Base-by-base conservation (phyloP, 1,140 invertebrate species). In the Tetramorium alpestre region DNA sequence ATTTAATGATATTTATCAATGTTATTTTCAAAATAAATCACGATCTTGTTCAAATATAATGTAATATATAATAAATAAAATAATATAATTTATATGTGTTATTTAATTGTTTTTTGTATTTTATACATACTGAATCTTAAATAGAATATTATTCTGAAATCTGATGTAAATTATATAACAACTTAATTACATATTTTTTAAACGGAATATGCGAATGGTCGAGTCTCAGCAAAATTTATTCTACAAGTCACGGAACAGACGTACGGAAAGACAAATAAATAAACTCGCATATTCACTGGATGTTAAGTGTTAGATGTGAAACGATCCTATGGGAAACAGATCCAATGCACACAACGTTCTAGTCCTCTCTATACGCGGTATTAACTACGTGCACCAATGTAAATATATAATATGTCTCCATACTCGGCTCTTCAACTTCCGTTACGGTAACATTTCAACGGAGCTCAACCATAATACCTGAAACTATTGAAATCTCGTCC, bases 401-500 rank as follows among this genome's bases (percentile, higher is more conserved):
- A 73, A 84, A 84, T 84, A 84, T 75, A 56, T 60, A 84, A 84
- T 49, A 41, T 47, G 54, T 60, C 69, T 60, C 69, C 38, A 38
- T 22, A 22, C 25, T n/a, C 49, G 13, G 41, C 25, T 60, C 22
- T 64, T 49, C 80, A 60, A 75, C 18, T 22, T 51, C 49, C 28
- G 54, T 73, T 60, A 82, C 25, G 11, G 67, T 73, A 75, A 84
- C 80, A 75, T 84, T 82, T 84, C 13, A 44, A n/a, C 41, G 4
- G 4, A 49, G 41, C 25, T 84, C 72, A 84, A 75, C 69, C 49
- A 56, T 75, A 84, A 84, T 84, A 84, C 38, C 41, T 13, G 49
- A 44, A 84, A 84, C 58, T 84, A 84, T 84, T 75, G 80, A 84
- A 84, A 75, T 84, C 41, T 75, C 54, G 25, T 28, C 33, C 25